A percentile compares a stretch with the other conserved stretches of the same genome.
phyloP scores from a whole-genome alignment of 2,113 vertebrate species.

The Amazona guildingii region DNA sequence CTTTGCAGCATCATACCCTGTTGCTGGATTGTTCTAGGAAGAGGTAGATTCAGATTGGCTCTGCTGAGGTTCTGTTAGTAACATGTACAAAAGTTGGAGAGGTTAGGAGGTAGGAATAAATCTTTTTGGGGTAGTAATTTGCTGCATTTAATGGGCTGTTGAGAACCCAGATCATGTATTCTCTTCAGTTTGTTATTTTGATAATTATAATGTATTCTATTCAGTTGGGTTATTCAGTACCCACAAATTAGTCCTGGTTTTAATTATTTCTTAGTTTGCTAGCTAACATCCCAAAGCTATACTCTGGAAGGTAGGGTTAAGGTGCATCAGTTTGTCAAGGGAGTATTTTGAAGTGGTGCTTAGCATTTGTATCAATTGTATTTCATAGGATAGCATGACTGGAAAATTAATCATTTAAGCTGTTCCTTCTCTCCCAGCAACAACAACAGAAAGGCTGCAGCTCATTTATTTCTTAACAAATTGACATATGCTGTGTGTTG shows the following conservation, averaged over 20 bases:
- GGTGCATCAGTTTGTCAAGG: background rate
- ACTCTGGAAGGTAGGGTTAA: background rate
- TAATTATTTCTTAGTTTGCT: background rate
- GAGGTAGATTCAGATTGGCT: background rate
- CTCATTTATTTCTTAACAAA: background rate
- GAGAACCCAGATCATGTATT: background rate
- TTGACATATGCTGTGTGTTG: background rate
- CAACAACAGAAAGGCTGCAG: background rate
- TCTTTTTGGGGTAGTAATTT: background rate
- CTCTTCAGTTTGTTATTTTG: background rate
- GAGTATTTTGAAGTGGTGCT: background rate
- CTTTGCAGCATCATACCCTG: background rate
- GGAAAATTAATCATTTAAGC: background rate
- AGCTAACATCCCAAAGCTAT: background rate
- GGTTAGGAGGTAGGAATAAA: background rate
- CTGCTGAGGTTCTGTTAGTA: background rate
- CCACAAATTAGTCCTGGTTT: background rate
- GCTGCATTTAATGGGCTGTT: background rate
- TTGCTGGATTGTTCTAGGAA: background rate
- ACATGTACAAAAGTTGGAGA: background rate
- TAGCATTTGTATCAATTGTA: background rate
- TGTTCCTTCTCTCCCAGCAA: background rate
- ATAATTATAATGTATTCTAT: background rate
- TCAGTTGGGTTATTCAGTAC: background rate
- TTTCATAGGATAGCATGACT: background rate